Conservation (phyloP, 2,797 vertebrate species). For the Brachyrhaphis roseni region DNA sequence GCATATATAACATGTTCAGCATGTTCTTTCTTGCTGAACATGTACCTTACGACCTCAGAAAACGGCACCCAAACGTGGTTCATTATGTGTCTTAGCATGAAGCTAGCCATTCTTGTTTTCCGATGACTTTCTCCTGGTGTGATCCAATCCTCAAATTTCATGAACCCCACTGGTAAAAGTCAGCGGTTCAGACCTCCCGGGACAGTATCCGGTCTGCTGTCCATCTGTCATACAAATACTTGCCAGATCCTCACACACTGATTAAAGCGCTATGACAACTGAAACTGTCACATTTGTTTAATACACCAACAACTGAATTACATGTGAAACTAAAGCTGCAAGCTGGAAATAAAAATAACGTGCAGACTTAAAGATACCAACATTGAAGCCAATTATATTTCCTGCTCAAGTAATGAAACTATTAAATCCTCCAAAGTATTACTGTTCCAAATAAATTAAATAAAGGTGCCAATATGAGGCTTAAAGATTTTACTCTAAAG, state of each 20-base stretch:
- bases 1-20: no score
- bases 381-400: conserved; percentile 19
- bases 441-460: conserved; percentile 33
- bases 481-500: conserved; percentile 28
- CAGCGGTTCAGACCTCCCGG: conserved; percentile 62
- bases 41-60: conserved; percentile 25
- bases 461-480: conserved; percentile 20
- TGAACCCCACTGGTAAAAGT: conserved; percentile 64
- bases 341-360: conserved; percentile 27
- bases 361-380: conserved; percentile 7
- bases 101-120: conserved; percentile 55
- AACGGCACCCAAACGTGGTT: conserved; percentile 46
- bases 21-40: not conserved
- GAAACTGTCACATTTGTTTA: conserved; percentile 13
- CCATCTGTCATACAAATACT: conserved; percentile 74
- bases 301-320: conserved; percentile 10
- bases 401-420: conserved; percentile 15
- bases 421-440: conserved; percentile 25
- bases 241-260: conserved; percentile 59
- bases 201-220: conserved; percentile 59
- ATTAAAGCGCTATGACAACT: conserved; percentile 28
- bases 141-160: conserved; percentile 67
- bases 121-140: conserved; percentile 50
- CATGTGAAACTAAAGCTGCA: not conserved
- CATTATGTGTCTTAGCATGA: conserved; percentile 68